Conservation (phyloP, 2,797 vertebrate species). For the Capromys pilorides region DNA sequence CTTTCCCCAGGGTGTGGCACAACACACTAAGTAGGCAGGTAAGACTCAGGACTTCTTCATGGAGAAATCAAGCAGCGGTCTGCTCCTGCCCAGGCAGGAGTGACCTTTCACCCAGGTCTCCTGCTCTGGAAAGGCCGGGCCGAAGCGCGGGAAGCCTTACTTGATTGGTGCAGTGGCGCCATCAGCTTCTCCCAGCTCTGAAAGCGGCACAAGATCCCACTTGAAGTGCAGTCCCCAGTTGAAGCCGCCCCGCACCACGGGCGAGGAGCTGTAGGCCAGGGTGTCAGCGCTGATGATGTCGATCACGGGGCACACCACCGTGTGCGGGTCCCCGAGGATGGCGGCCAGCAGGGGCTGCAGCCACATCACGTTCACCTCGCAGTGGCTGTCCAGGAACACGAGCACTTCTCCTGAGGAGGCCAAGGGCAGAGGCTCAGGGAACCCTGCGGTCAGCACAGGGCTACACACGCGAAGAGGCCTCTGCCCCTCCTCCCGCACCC, state of each 20-base stretch:
- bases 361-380: constrained; percentile 96
- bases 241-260: constrained; percentile 95
- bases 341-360: constrained; percentile 92
- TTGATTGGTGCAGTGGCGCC: constrained; percentile 91
- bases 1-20: neutral
- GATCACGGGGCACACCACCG: constrained; percentile 96
- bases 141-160: constrained; percentile 78
- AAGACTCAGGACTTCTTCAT: neutral
- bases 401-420: constrained; percentile 91
- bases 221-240: constrained; percentile 99
- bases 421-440: constrained; percentile 11
- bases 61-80: neutral
- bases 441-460: neutral
- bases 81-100: neutral
- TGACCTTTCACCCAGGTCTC: neutral
- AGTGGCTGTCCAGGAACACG: constrained; percentile 98
- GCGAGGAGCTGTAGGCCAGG: constrained; percentile 93
- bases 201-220: constrained; percentile 95
- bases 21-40: neutral
- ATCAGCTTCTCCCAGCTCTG: constrained; percentile 89
- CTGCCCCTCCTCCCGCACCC: neutral
- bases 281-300: constrained; percentile 98
- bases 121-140: neutral
- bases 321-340: constrained; percentile 87
- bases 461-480: neutral